Evolutionary conservation across 2,888 invertebrate species (phyloP).

Genomic region (Peribatodes rhomboidaria): DNA sequence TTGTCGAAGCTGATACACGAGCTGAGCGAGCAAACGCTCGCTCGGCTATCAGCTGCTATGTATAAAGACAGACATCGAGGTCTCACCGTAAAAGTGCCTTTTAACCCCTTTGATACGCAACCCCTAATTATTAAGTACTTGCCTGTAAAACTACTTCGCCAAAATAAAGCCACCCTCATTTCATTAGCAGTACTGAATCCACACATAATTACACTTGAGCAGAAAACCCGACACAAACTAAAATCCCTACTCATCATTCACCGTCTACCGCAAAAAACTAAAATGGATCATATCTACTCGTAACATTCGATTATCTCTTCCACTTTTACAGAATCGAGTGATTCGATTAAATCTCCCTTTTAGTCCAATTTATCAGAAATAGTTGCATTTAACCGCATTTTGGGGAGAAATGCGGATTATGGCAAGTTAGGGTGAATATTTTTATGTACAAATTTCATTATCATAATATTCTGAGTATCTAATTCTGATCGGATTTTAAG

Average conservation of each 20-base stretch:
- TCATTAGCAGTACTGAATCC: slow-evolving; percentile 11
- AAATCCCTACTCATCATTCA: slow-evolving; percentile 41
- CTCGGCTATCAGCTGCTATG: no score
- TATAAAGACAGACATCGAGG: no score
- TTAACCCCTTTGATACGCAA: no score
- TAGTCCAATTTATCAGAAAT: slow-evolving; percentile 75
- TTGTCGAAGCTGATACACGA: no score
- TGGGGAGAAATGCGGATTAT: slow-evolving; percentile 68
- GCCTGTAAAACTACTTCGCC: neutral
- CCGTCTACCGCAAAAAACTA: slow-evolving; percentile 62
- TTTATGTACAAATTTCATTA: slow-evolving; percentile 71
- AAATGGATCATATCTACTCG: slow-evolving; percentile 69
- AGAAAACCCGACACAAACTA: slow-evolving; percentile 18
- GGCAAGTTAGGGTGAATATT: slow-evolving; percentile 68
- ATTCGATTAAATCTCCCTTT: slow-evolving; percentile 80
- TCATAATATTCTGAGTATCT: slow-evolving; percentile 61
- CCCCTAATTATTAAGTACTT: no score
- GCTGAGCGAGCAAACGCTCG: no score
- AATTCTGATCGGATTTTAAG: slow-evolving; percentile 56
- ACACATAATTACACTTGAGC: slow-evolving; percentile 10
- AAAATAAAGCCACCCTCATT: slow-evolving; percentile 3
- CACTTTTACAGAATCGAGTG: slow-evolving; percentile 50
- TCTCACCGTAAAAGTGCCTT: no score
- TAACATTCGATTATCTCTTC: slow-evolving; percentile 73
- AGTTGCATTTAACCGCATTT: slow-evolving; percentile 75